Conservation (phyloP, 1,140 invertebrate species). For the Euura lappo region DNA sequence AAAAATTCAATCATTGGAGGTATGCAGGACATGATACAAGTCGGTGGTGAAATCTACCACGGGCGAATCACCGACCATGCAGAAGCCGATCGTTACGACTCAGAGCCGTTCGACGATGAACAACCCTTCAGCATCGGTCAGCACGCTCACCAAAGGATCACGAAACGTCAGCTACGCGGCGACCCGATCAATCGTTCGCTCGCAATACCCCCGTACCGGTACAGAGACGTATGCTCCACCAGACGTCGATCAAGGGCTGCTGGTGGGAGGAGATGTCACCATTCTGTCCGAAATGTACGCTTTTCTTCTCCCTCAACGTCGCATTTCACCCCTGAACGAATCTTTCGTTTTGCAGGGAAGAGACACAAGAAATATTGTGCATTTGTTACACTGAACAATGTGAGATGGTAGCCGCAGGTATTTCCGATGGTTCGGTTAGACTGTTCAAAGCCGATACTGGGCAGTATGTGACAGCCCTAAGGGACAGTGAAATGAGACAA, state of each 20-base stretch:
- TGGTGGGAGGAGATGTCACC: slow-evolving; percentile 7
- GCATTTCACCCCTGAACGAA: slow-evolving; percentile 15
- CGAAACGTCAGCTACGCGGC: background rate
- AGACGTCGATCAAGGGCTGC: background rate
- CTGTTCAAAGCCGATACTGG: slow-evolving; percentile 59
- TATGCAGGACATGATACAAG: too few species aligned
- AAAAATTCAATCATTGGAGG: too few species aligned
- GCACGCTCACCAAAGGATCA: background rate
- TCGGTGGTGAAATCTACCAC: too few species aligned
- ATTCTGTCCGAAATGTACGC: slow-evolving; percentile 10
- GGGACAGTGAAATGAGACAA: slow-evolving; percentile 62
- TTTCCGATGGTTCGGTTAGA: slow-evolving; percentile 62
- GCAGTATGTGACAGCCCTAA: slow-evolving; percentile 50
- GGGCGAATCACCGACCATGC: too few species aligned
- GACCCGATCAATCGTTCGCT: background rate
- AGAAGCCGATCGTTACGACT: too few species aligned
- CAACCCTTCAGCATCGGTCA: too few species aligned
- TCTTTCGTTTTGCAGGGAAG: slow-evolving; percentile 51
- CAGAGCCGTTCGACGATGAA: too few species aligned
- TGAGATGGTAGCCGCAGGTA: slow-evolving; percentile 63
- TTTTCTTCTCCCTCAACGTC: background rate
- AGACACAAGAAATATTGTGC: slow-evolving; percentile 62
- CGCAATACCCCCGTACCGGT: background rate
- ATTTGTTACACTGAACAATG: slow-evolving; percentile 66
- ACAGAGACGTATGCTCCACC: background rate